These are phyloP conservation scores for Junonia oenone DNA, from an alignment of 2,888 invertebrate genomes.

Conservation along the genomic window DNA sequence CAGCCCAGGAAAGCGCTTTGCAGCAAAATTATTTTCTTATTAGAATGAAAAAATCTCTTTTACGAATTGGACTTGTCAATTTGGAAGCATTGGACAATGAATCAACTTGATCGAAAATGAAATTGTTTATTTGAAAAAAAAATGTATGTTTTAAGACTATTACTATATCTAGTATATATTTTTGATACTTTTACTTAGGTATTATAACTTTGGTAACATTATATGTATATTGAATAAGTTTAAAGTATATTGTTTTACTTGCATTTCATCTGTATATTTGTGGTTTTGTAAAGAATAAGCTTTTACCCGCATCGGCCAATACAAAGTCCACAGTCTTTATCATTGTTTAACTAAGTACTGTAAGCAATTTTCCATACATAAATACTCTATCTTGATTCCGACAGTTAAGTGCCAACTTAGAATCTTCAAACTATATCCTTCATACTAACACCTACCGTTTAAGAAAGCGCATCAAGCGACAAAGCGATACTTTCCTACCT, in stretches of 20 bases:
- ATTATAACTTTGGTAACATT: no score
- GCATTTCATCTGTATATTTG: no score
- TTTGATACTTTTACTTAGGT: no score
- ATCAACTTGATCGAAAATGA: background rate
- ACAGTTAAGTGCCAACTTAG: background rate
- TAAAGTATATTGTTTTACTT: no score
- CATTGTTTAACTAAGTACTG: no score
- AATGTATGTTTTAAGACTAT: no score
- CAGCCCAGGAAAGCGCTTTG: conserved; percentile 51
- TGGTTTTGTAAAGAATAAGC: no score
- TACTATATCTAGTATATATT: no score
- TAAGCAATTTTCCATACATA: no score
- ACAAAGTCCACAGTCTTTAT: no score
- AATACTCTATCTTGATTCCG: background rate
- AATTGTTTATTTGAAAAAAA: background rate
- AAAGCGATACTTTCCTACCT: conserved; percentile 65
- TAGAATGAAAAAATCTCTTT: conserved; percentile 7
- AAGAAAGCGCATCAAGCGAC: conserved; percentile 78
- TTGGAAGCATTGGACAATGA: background rate
- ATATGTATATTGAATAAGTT: no score
- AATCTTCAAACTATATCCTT: conserved; percentile 1
- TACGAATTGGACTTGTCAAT: background rate
- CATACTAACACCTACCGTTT: conserved; percentile 27
- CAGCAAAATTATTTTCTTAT: conserved; percentile 26
- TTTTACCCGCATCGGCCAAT: no score